Percentiles rank a stretch among this genome's conserved stretches.
These are phyloP conservation scores for Hybognathus amarus DNA, from an alignment of 2,797 vertebrate species.

Conservation along the genomic window DNA sequence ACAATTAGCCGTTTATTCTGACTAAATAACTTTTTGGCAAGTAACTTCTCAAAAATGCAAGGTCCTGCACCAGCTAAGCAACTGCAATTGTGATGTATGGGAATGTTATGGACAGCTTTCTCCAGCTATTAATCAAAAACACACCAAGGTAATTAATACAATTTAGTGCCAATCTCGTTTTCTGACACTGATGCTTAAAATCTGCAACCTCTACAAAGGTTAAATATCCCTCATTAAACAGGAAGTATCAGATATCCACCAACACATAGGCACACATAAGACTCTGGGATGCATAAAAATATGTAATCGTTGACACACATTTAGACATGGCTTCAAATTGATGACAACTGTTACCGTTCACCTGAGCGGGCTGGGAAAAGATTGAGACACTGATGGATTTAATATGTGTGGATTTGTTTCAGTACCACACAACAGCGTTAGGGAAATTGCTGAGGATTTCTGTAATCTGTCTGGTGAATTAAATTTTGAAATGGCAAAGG, in stretches of 20 bases:
- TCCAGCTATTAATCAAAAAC: not conserved
- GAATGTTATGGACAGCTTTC: not conserved
- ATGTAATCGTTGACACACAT: slow-evolving; percentile 22
- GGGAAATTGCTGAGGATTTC: slow-evolving; percentile 60
- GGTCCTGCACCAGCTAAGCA: not conserved
- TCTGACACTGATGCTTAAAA: slow-evolving; percentile 20
- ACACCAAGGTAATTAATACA: slow-evolving; percentile 7
- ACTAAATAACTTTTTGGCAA: not conserved
- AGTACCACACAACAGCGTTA: slow-evolving; percentile 47
- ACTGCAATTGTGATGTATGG: slow-evolving; percentile 1
- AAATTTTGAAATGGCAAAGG: slow-evolving; percentile 35
- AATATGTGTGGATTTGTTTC: slow-evolving; percentile 60
- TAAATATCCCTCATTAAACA: slow-evolving; percentile 36
- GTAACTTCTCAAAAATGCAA: not conserved
- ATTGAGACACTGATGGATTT: slow-evolving; percentile 57
- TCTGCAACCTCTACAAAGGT: not conserved
- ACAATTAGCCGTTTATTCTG: not conserved
- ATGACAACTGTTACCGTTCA: slow-evolving; percentile 42
- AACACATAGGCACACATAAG: slow-evolving; percentile 10
- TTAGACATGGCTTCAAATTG: slow-evolving; percentile 32
- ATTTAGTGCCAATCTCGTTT: slow-evolving; percentile 1
- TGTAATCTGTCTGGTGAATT: slow-evolving; percentile 59
- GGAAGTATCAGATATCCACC: slow-evolving; percentile 13
- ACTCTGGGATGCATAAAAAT: slow-evolving; percentile 16
- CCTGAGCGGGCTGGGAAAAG: slow-evolving; percentile 40